Percentiles rank a stretch among this genome's conserved stretches.
These are phyloP conservation scores for Drosophila mojavensis DNA, from an alignment of 1,140 invertebrate species.

Conservation along the genomic window DNA sequence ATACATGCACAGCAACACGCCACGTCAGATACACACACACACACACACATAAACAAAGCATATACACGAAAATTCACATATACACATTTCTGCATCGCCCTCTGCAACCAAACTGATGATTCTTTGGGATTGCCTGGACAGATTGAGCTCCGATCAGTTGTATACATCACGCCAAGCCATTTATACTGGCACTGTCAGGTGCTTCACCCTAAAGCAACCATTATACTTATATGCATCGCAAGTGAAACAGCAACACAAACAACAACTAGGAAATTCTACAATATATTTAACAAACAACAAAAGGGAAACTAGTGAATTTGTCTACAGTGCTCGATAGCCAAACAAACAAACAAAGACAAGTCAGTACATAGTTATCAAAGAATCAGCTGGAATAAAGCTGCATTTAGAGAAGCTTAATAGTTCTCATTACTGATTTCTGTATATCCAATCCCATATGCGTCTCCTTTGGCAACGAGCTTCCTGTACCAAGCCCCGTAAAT, in stretches of 20 bases:
- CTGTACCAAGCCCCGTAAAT: conserved; percentile 41
- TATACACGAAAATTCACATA: conserved; percentile 13
- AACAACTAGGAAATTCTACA: conserved; percentile 80
- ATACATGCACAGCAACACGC: conserved; percentile 1
- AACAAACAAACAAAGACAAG: conserved; percentile 31
- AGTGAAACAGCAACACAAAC: conserved; percentile 58
- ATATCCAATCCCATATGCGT: conserved; percentile 39
- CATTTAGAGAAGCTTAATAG: conserved; percentile 8
- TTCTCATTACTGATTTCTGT: conserved; percentile 27
- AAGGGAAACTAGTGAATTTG: conserved; percentile 74
- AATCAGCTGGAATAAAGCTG: conserved; percentile 21
- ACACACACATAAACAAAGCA: conserved; percentile 16
- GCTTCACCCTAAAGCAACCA: conserved; percentile 34
- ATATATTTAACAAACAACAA: conserved; percentile 54
- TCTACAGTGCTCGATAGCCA: conserved; percentile 59
- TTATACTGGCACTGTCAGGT: conserved; percentile 29
- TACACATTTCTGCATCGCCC: conserved; percentile 4
- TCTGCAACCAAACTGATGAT: conserved; percentile 23
- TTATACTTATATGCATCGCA: conserved; percentile 18
- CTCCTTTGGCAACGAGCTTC: conserved; percentile 47
- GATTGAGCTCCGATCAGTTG: neutral
- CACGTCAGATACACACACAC: conserved; percentile 9
- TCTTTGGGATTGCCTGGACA: neutral
- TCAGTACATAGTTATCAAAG: neutral
- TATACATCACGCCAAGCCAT: conserved; percentile 29